A percentile compares a stretch with the other conserved stretches of the same genome.
phyloP scores from a whole-genome alignment of 2,797 vertebrate species.

The Lophura swinhoii region DNA sequence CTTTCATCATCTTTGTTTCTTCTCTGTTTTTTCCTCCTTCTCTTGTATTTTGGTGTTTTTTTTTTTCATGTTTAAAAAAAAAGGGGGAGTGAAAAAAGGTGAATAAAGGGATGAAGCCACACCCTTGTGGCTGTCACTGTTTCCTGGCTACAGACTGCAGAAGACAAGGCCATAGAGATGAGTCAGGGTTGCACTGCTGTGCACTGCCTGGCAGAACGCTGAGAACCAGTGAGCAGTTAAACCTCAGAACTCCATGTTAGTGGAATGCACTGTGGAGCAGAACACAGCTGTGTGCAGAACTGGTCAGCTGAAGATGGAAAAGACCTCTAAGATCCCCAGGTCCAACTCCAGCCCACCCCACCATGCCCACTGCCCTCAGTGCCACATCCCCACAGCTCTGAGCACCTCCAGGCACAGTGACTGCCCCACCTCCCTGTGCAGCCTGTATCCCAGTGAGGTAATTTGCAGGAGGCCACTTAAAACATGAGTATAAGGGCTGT shows the following conservation, averaged over 20 bases:
- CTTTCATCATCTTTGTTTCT: not conserved
- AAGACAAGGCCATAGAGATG: not conserved
- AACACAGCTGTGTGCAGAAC: not conserved
- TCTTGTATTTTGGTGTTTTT: not conserved
- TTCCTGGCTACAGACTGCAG: not conserved
- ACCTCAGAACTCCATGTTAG: fast-evolving
- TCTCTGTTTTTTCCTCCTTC: not conserved
- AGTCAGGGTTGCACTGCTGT: not conserved
- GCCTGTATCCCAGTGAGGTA: no score
- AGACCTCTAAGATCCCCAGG: no score
- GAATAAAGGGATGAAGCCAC: not conserved
- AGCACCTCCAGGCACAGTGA: no score
- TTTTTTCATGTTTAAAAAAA: not conserved
- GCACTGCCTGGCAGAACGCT: fast-evolving
- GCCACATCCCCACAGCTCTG: no score
- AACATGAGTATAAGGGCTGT: not conserved
- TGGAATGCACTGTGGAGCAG: not conserved
- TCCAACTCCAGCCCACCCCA: no score
- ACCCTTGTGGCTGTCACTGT: not conserved
- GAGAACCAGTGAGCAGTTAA: fast-evolving
- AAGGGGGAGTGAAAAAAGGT: not conserved
- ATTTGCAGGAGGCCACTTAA: not conserved
- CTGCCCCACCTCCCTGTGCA: no score
- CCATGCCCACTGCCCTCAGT: no score
- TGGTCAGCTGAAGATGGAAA: not conserved